Base-by-base conservation (phyloP, 2,797 vertebrate species). In the Ciconia nigra region DNA sequence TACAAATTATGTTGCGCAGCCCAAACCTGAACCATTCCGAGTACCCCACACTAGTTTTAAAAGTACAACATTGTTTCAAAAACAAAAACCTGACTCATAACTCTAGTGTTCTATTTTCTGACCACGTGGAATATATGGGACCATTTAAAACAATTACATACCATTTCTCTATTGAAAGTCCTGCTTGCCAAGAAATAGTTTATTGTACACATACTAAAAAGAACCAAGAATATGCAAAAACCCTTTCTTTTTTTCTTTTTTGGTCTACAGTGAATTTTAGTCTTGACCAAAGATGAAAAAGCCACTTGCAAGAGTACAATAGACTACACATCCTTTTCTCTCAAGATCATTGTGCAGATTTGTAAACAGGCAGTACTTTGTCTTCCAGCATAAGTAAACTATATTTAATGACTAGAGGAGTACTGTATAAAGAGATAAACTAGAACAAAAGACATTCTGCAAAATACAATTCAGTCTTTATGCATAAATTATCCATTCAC, bases 351-450 rank as follows among this genome's bases (percentile, higher is more conserved):
- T 84, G 26, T 63, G 70, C 35, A 76, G 66, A 97, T 94, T 90
- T 90, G 89, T 93, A 93, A 97, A 93, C 73, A 93, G 4, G 4
- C 51, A 90, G 72, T 83, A 66, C 69, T 96, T 73, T 85, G 91
- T 91, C 88, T 94, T 91, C 47, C 22, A 84, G 61, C 22, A 47
- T 46, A 91, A 95, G 62, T 83, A 92, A 96, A 91, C 76, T 77
- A 39, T 29, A 91, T 33, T 93, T 61, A 79, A 83, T 59, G 29
- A 84, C 66, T 35, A 41, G 52, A 69, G 28, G n/a, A 92, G 57
- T 73, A 76, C 35, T 92, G 47, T 47, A 71, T 67, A 77, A 90
- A 89, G 70, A 96, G 83, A 97, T 66, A 95, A 95, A 86, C 47
- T 81, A 70, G 47, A 95, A 91, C 55, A 95, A 95, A 93, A 74